Evolutionary conservation across 2,888 invertebrate genomes (phyloP), one percentile per base, ranked within the genome.

Genomic region (Ormyrus pomaceus): DNA sequence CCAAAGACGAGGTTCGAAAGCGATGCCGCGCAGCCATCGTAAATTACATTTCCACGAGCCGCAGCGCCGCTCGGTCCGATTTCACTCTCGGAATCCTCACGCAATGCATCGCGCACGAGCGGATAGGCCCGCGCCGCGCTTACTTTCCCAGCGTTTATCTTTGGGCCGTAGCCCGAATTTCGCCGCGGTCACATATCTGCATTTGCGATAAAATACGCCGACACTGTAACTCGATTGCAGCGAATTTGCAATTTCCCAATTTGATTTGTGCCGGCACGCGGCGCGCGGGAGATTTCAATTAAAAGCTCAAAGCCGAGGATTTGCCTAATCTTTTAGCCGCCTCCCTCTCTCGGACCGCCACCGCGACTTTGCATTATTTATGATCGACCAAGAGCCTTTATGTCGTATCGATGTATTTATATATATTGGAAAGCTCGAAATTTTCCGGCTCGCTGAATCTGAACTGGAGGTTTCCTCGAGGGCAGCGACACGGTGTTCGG

Each of bases 161-260:
- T 53, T 71, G 56, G 34, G 62, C 13, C 65, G 34, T 34, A 0
- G 64, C 13, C 13, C 19, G 6, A 19, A 56, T 65, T 46, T 64
- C 61, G 71, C 46, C 46, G 58, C 65, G 55, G 51, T 51, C 59
- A 50, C 66, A 58, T 76, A 78, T 72, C 72, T 68, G 66, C 78
- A 53, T 56, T 46, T 13, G 72, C 66, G 78, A 72, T 72, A 72
- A 72, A 72, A 64, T 70, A 55, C 56, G 45, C 76, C 50, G 50
- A 62, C 69, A 10, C 8, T 76, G 59, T 76, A 65, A 71, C 71
- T 77, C 65, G 77, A 77, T 77, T 71, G 64, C 77, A 34, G 71
- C 64, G 65, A 77, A 77, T 77, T 77, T 77, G 77, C 77, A 77
- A 77, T 77, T 71, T 77, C 64, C 77, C 71, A 76, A 76, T 76